A percentile compares a stretch with the other conserved stretches of the same genome.
These are phyloP conservation scores for western clawed frog (Xenopus tropicalis) DNA, from an alignment of 2,113 vertebrate species.

Conservation along the genomic window DNA sequence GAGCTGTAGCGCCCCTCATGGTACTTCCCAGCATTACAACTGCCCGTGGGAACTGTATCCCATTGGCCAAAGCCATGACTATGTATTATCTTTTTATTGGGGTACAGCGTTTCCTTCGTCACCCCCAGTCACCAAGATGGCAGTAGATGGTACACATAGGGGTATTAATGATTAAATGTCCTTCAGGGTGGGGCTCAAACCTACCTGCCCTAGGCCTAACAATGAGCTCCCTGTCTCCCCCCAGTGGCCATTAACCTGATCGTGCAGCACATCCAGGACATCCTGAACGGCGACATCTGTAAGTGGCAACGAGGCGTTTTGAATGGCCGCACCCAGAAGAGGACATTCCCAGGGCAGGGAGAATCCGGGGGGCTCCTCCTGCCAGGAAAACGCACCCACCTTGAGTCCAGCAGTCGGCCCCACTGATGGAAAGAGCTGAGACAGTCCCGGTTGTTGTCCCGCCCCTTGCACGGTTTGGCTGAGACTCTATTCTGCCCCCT, in stretches of 20 bases:
- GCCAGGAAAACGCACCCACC: constrained; percentile 73
- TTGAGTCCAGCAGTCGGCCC: constrained; percentile 91
- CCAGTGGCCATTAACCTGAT: constrained; percentile 97
- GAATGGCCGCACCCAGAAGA: constrained; percentile 71
- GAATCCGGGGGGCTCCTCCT: constrained; percentile 59
- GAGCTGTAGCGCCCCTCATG: too few species aligned
- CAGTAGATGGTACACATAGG: too few species aligned
- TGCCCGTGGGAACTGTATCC: too few species aligned
- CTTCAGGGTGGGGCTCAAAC: too few species aligned
- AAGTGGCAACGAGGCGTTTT: constrained; percentile 80
- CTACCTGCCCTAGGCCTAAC: too few species aligned
- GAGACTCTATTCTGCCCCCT: not conserved
- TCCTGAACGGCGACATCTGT: constrained; percentile 88
- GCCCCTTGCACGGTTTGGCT: not conserved
- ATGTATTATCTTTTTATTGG: too few species aligned
- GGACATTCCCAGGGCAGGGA: constrained; percentile 67
- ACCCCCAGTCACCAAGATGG: too few species aligned
- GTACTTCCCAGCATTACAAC: too few species aligned
- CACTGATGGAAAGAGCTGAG: constrained; percentile 64
- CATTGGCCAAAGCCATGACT: too few species aligned
- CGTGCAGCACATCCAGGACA: constrained; percentile 97
- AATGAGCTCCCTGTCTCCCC: not conserved
- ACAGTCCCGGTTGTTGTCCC: not conserved
- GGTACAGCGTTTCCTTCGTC: too few species aligned
- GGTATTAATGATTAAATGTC: too few species aligned